Evolutionary conservation across 1,140 invertebrate species (phyloP).

Genomic region (Aphaenogaster ashmeadi): DNA sequence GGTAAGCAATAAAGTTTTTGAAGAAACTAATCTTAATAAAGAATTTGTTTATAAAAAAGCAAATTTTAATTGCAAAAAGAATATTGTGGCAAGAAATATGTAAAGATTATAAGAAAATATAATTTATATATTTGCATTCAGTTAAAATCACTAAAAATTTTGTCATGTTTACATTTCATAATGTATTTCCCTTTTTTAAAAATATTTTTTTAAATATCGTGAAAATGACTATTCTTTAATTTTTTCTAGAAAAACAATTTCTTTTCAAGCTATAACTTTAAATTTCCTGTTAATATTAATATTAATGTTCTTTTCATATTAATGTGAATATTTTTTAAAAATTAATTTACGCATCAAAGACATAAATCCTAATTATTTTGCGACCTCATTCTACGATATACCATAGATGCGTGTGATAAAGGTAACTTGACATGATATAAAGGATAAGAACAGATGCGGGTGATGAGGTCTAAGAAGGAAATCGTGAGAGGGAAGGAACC

Average conservation of each 20-base stretch:
- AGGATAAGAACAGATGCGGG: constrained; percentile 45
- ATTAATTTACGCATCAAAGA: neutral
- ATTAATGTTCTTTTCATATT: neutral
- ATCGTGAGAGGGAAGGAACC: constrained; percentile 22
- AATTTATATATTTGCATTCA: neutral
- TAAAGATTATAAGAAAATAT: neutral
- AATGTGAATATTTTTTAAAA: neutral
- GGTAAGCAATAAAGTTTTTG: neutral
- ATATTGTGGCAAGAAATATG: neutral
- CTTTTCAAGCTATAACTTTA: neutral
- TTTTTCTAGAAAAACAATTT: neutral
- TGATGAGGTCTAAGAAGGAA: constrained; percentile 15
- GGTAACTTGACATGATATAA: constrained; percentile 41
- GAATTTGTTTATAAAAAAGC: neutral
- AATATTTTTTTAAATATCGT: neutral
- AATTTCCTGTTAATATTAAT: neutral
- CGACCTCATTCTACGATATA: neutral
- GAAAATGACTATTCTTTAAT: neutral
- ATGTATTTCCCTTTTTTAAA: neutral
- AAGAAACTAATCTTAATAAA: neutral
- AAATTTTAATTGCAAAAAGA: neutral
- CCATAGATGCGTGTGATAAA: neutral
- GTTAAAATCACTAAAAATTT: neutral
- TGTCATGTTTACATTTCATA: neutral
- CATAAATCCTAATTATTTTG: neutral